Conservation (phyloP, 2,113 vertebrate genomes). For the Smithornis capensis region DNA sequence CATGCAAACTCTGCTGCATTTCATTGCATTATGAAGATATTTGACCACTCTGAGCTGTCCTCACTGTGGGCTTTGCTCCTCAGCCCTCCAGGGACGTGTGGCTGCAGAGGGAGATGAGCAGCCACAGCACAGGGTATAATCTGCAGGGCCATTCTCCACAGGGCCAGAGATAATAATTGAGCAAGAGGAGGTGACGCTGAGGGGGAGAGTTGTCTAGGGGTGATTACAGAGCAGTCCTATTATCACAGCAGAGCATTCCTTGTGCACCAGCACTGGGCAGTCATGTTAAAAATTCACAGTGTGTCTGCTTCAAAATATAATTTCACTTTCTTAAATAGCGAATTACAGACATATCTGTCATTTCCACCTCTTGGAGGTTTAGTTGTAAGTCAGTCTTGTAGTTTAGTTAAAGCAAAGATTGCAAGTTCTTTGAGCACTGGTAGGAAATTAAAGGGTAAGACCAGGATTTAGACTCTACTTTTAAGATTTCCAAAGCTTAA, state of each 20-base stretch:
- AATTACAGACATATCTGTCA: background rate
- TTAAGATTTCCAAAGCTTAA: background rate
- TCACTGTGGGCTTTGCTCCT: background rate
- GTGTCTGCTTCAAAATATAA: background rate
- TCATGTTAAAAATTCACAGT: background rate
- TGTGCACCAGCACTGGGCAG: background rate
- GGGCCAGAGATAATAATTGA: background rate
- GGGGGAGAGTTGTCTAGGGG: background rate
- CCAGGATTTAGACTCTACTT: background rate
- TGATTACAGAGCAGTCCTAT: background rate
- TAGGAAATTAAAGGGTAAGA: background rate
- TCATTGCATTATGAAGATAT: background rate
- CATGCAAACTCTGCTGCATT: background rate
- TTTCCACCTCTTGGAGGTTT: background rate
- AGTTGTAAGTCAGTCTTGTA: background rate
- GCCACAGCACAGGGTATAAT: background rate
- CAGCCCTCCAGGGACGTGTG: fast-evolving
- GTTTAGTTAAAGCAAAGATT: background rate
- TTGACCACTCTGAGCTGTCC: background rate
- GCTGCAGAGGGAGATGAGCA: background rate
- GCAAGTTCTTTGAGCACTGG: background rate
- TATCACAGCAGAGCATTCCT: slow-evolving; percentile 50
- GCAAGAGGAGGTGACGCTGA: background rate
- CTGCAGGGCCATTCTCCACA: background rate
- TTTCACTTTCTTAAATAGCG: background rate